These are phyloP conservation scores for Camelus bactrianus DNA, from an alignment of 2,113 vertebrate species.

Conservation along the genomic window DNA sequence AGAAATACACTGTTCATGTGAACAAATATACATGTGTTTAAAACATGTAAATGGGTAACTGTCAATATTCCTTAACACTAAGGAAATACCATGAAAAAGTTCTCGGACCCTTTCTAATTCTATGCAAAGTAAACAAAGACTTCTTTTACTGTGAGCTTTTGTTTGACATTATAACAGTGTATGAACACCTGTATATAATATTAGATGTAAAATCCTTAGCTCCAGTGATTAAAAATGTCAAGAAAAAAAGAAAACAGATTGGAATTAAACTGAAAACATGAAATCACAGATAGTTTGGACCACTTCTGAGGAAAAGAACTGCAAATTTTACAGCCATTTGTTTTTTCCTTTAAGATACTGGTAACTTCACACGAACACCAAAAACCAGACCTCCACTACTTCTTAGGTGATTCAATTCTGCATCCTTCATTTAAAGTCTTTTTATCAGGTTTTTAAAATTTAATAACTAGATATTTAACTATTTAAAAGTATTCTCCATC, in stretches of 20 bases:
- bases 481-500: background rate
- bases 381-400: background rate
- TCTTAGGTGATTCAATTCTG: background rate
- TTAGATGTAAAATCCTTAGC: background rate
- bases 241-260: background rate
- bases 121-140: background rate
- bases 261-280: slow-evolving; percentile 32
- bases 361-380: background rate
- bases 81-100: background rate
- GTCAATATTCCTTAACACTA: background rate
- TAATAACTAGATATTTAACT: background rate
- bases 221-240: background rate
- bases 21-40: background rate
- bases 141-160: background rate
- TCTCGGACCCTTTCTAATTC: background rate
- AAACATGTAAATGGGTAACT: background rate
- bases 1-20: background rate
- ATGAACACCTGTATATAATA: background rate
- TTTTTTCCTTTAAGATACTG: background rate
- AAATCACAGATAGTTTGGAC: background rate
- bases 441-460: background rate
- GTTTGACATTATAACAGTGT: background rate
- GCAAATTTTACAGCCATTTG: background rate
- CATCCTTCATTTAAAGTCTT: background rate
- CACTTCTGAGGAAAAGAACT: background rate